phyloP scores from a whole-genome alignment of 2,888 invertebrate species.

The Brenthis daphne region DNA sequence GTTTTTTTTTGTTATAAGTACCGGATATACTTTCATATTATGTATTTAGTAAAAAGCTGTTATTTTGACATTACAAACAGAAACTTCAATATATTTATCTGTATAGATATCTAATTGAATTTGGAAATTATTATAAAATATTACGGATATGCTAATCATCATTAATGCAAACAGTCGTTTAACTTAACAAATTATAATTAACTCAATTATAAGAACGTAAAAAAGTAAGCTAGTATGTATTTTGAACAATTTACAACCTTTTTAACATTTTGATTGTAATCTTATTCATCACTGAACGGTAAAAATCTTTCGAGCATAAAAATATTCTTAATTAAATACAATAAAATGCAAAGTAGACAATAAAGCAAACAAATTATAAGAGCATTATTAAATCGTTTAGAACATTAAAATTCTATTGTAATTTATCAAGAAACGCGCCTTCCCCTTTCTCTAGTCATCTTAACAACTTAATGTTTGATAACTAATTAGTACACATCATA shows the following conservation, averaged over 20 bases:
- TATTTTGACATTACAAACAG: too few relatives aligned
- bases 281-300: constrained; percentile 30
- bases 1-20: too few relatives aligned
- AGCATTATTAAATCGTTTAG: constrained; percentile 66
- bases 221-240: constrained; percentile 1
- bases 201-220: not conserved
- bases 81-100: too few relatives aligned
- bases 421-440: constrained; percentile 70
- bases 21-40: too few relatives aligned
- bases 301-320: constrained; percentile 49
- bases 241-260: constrained; percentile 3
- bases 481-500: constrained; percentile 14
- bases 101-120: too few relatives aligned
- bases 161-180: not conserved
- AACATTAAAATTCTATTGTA: constrained; percentile 74
- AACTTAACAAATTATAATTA: constrained; percentile 8
- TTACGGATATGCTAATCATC: not conserved
- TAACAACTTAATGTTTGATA: constrained; percentile 35
- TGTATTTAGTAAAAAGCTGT: too few relatives aligned
- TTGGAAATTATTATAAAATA: constrained; percentile 1
- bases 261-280: constrained; percentile 17
- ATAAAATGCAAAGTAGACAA: constrained; percentile 73
- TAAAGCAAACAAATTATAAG: constrained; percentile 81
- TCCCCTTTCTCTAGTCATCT: constrained; percentile 62
- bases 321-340: constrained; percentile 68